These are phyloP conservation scores for Stenolophus ochropezus DNA, from an alignment of 2,888 invertebrate species.

Conservation along the genomic window DNA sequence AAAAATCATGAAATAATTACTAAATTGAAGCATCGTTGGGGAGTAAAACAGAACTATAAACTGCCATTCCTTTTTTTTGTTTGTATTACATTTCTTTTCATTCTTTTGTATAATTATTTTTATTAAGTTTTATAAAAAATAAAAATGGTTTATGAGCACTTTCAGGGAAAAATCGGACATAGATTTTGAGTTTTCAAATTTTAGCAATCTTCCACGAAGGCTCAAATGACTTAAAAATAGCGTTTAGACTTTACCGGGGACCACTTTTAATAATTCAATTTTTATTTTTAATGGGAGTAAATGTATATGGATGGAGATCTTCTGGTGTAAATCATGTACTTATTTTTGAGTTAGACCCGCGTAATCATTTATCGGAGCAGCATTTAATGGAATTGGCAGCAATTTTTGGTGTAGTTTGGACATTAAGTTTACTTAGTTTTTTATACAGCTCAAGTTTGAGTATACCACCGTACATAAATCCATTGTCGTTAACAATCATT, in stretches of 20 bases:
- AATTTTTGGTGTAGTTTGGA: conserved; percentile 86
- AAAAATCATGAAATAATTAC: no score
- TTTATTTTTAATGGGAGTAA: conserved; percentile 85
- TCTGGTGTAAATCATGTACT: conserved; percentile 90
- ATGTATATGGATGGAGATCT: conserved; percentile 88
- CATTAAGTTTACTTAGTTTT: conserved; percentile 80
- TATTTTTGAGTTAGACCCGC: conserved; percentile 88
- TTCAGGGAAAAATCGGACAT: no score
- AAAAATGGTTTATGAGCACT: not conserved
- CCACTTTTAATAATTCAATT: conserved; percentile 85
- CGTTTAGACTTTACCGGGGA: conserved; percentile 86
- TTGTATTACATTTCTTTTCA: no score
- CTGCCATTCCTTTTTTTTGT: no score
- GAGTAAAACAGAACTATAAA: no score
- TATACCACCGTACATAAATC: conserved; percentile 86
- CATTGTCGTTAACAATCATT: conserved; percentile 81
- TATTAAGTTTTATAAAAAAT: no score
- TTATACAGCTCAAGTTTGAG: conserved; percentile 79
- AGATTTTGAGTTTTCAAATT: no score
- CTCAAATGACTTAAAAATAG: conserved; percentile 78
- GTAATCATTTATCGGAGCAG: conserved; percentile 85
- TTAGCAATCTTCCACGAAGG: conserved; percentile 75
- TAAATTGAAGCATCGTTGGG: no score
- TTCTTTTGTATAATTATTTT: no score
- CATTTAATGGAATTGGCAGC: conserved; percentile 86